These are phyloP conservation scores for Heliothis subflexa DNA, from an alignment of 1,140 invertebrate genomes.

Conservation along the genomic window DNA sequence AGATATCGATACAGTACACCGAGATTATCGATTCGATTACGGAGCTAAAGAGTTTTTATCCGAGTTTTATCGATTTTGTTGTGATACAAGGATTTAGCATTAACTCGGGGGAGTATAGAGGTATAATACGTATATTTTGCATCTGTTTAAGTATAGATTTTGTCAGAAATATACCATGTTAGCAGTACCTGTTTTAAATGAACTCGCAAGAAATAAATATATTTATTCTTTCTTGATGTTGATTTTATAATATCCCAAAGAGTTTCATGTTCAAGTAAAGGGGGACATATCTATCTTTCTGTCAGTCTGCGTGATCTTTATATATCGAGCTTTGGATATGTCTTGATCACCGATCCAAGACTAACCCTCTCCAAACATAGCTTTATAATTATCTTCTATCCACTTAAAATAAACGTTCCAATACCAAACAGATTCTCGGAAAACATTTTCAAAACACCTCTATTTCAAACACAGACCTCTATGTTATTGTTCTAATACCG, in stretches of 20 bases:
- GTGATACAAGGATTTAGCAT: constrained; percentile 14
- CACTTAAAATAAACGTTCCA: not conserved
- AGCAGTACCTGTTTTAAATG: too few relatives aligned
- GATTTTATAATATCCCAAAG: too few relatives aligned
- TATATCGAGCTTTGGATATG: too few relatives aligned
- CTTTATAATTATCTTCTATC: not conserved
- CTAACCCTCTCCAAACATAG: too few relatives aligned
- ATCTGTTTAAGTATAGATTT: constrained; percentile 4
- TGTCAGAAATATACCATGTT: not conserved
- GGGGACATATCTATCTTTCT: too few relatives aligned
- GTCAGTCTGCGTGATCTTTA: too few relatives aligned
- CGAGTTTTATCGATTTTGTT: not conserved
- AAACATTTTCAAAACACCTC: constrained; percentile 15
- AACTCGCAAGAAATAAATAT: too few relatives aligned
- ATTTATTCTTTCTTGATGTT: too few relatives aligned
- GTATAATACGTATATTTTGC: not conserved
- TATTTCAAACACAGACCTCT: constrained; percentile 4
- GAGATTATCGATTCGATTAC: constrained; percentile 41
- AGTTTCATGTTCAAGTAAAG: too few relatives aligned
- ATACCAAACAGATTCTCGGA: not conserved
- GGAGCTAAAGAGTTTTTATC: constrained; percentile 32
- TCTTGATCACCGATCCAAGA: too few relatives aligned
- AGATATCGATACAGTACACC: constrained; percentile 40
- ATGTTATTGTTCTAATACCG: constrained; percentile 10
- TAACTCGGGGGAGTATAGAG: not conserved